phyloP scores from a whole-genome alignment of 2,797 vertebrate genomes.

The Diceros bicornis region DNA sequence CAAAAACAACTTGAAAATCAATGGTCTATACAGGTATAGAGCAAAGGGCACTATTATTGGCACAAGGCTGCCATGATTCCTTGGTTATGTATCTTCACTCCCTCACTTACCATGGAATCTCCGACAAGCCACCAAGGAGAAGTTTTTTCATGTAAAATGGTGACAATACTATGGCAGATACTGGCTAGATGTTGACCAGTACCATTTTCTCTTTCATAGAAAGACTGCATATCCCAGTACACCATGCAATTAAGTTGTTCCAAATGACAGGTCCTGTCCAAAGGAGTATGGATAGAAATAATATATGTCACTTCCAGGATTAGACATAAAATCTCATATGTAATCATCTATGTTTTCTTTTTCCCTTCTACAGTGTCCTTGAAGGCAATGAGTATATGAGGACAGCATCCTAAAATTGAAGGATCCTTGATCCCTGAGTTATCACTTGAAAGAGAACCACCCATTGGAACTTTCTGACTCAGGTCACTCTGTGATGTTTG shows the following conservation, averaged over 20 bases:
- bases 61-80: background rate
- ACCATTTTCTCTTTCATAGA: background rate
- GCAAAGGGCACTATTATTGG: background rate
- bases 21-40: background rate
- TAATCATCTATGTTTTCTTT: background rate
- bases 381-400: background rate
- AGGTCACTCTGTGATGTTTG: background rate
- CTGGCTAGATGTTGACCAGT: background rate
- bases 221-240: background rate
- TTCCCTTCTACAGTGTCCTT: background rate
- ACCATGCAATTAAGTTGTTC: constrained; percentile 21
- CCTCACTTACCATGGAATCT: constrained; percentile 77
- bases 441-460: background rate
- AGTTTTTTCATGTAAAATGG: constrained; percentile 26
- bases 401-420: background rate
- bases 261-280: background rate
- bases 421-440: background rate
- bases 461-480: background rate
- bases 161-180: background rate
- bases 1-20: constrained; percentile 56
- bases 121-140: background rate
- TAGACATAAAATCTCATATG: background rate
- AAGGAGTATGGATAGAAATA: constrained; percentile 1
- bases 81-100: background rate
- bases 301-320: background rate